Percentiles rank a stretch among this genome's conserved stretches.
Conservation (phyloP, 2,113 vertebrate species). For the Cottus gobio region DNA sequence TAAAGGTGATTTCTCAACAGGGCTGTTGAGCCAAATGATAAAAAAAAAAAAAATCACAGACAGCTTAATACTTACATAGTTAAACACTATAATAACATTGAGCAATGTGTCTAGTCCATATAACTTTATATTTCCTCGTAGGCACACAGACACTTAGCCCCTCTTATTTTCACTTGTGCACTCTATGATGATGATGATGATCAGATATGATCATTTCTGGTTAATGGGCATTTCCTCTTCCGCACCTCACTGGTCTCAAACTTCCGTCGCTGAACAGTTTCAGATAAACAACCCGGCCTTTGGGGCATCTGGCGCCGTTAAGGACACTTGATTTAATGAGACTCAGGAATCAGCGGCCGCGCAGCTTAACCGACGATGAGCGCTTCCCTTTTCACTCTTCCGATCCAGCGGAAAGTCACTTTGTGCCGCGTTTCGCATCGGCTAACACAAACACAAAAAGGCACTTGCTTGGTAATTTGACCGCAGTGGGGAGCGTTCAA, state of each 20-base stretch:
- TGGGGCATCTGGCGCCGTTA: slow-evolving; percentile 2
- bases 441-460: background rate
- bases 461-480: background rate
- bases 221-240: slow-evolving; percentile 28
- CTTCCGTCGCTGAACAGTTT: background rate
- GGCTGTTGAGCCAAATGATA: background rate
- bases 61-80: no score
- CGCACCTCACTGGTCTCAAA: slow-evolving; percentile 14
- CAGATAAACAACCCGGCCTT: slow-evolving; percentile 34
- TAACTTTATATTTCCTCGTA: slow-evolving; percentile 2
- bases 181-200: background rate
- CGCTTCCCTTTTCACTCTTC: background rate
- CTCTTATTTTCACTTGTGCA: background rate
- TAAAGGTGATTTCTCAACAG: background rate
- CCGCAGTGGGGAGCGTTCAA: background rate
- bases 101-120: background rate
- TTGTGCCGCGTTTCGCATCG: background rate
- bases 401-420: background rate
- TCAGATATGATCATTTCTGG: slow-evolving; percentile 11
- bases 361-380: background rate
- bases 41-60: background rate
- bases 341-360: background rate
- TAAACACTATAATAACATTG: background rate
- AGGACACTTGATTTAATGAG: slow-evolving; percentile 41
- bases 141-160: background rate